A percentile compares a stretch with the other conserved stretches of the same genome.
Conservation (phyloP, 2,888 invertebrate species). For the Drosophila paramelanica region DNA sequence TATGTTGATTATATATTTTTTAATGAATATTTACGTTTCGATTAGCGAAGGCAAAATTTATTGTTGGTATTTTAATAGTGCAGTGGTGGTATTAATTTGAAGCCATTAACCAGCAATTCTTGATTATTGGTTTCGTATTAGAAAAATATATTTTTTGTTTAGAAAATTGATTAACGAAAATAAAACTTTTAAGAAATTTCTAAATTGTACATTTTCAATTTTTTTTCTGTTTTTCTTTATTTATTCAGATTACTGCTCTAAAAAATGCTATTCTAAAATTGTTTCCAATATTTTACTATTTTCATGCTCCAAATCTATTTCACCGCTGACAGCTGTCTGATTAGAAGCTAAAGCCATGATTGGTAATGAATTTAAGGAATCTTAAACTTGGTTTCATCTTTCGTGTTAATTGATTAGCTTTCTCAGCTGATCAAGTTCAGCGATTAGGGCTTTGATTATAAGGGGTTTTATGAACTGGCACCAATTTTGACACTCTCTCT, state of each 20-base stretch:
- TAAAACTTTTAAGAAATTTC: too few relatives aligned
- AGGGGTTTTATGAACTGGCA: conserved; percentile 36
- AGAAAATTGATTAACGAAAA: too few relatives aligned
- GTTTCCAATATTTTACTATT: too few relatives aligned
- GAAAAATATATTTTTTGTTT: too few relatives aligned
- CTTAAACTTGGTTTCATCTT: background rate
- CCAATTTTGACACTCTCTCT: conserved; percentile 50
- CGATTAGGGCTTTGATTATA: conserved; percentile 27
- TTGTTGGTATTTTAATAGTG: too few relatives aligned
- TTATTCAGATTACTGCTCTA: background rate
- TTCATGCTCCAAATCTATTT: background rate
- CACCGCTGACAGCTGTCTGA: background rate
- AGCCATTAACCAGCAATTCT: too few relatives aligned
- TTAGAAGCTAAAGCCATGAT: background rate
- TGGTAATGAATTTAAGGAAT: background rate
- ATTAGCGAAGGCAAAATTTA: background rate
- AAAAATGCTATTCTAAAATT: background rate
- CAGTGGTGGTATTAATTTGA: too few relatives aligned
- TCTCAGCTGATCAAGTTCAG: conserved; percentile 42
- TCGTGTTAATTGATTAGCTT: conserved; percentile 49
- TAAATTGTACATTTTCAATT: too few relatives aligned
- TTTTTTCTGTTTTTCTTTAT: too few relatives aligned
- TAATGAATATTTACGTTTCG: background rate
- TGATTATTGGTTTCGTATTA: too few relatives aligned
- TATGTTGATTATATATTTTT: background rate